These are phyloP conservation scores for Anarrhichthys ocellatus DNA, from an alignment of 2,113 vertebrate species.

Conservation along the genomic window DNA sequence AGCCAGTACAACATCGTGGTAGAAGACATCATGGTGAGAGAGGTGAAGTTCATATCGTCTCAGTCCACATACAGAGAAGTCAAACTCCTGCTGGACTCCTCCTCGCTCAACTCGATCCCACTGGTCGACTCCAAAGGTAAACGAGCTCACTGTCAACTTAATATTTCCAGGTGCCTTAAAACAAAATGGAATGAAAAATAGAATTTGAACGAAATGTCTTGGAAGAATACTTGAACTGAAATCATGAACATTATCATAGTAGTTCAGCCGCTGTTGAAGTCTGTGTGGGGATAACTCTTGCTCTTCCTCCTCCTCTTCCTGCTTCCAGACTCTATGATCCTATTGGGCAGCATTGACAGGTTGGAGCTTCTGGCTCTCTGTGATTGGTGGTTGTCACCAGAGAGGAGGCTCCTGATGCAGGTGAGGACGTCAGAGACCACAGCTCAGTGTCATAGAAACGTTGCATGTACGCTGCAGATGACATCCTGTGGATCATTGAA, in stretches of 20 bases:
- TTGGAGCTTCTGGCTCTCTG: slow-evolving; percentile 90
- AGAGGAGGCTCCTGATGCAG: slow-evolving; percentile 86
- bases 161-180: neutral
- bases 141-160: accelerated
- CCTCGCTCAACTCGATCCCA: slow-evolving; percentile 88
- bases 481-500: neutral
- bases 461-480: neutral
- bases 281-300: neutral
- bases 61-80: slow-evolving; percentile 90
- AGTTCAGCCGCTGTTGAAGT: neutral
- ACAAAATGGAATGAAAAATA: too few relatives aligned
- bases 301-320: neutral
- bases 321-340: slow-evolving; percentile 89
- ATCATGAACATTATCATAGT: too few relatives aligned
- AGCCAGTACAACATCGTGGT: slow-evolving; percentile 96
- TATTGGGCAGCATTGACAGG: slow-evolving; percentile 91
- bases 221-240: too few relatives aligned
- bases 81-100: slow-evolving; percentile 84
- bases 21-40: slow-evolving; percentile 95
- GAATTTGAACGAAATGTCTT: neutral
- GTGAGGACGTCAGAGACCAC: slow-evolving; percentile 22
- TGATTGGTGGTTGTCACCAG: slow-evolving; percentile 87
- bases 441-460: neutral
- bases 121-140: slow-evolving; percentile 92
- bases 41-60: slow-evolving; percentile 90